Conservation (phyloP, 2,113 vertebrate genomes). For the Sakesphorus luctuosus region DNA sequence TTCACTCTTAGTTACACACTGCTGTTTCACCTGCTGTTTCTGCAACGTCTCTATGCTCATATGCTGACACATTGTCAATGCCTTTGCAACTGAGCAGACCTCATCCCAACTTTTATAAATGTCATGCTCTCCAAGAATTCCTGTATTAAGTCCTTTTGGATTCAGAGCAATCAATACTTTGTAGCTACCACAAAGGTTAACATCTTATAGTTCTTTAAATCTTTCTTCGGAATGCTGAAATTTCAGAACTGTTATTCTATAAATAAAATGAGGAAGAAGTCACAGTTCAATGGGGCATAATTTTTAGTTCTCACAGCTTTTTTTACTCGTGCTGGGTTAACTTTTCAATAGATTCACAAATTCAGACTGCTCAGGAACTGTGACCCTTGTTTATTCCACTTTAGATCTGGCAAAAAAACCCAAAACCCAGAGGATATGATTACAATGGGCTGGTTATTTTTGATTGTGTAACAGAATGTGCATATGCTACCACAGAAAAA, state of each 20-base stretch:
- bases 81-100: background rate
- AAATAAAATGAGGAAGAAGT: background rate
- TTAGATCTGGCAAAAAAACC: background rate
- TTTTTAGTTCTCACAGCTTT: background rate
- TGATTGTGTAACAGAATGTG: background rate
- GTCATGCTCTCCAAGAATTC: background rate
- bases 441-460: background rate
- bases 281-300: background rate
- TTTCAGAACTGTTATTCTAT: background rate
- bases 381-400: background rate
- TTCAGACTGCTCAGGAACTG: background rate
- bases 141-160: background rate
- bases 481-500: background rate
- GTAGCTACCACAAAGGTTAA: background rate
- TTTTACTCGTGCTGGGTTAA: background rate
- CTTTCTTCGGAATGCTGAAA: background rate
- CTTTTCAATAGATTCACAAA: background rate
- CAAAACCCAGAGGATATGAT: background rate
- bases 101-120: background rate
- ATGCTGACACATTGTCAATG: too few relatives aligned
- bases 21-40: background rate
- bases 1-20: background rate
- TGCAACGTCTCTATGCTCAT: background rate
- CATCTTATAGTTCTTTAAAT: background rate
- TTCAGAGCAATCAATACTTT: background rate